Evolutionary conservation across 2,113 vertebrate genomes (phyloP).

Genomic region (Puntigrus tetrazona): DNA sequence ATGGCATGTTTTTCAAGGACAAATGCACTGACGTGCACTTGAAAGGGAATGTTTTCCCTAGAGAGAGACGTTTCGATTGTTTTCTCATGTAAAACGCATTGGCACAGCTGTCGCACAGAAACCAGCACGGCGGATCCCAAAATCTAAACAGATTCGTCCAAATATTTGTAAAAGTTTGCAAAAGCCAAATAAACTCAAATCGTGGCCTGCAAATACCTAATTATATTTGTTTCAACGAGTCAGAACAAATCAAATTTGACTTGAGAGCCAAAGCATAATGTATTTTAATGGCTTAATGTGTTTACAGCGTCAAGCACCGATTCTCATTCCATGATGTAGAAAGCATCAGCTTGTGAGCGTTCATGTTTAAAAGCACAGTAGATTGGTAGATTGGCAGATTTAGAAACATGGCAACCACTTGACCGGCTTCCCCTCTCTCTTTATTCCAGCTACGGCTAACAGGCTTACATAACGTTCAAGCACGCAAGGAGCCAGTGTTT

Average conservation of each 20-base stretch:
- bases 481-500: conserved; percentile 31
- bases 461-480: conserved; percentile 40
- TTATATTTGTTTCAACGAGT: background rate
- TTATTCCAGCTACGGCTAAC: conserved; percentile 37
- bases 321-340: conserved; percentile 17
- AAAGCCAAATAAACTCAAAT: conserved; percentile 1
- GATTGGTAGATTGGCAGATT: conserved; percentile 25
- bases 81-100: conserved; percentile 2
- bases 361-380: conserved; percentile 18
- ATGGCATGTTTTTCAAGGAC: background rate
- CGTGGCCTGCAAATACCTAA: background rate
- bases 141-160: background rate
- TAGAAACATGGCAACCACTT: conserved; percentile 49
- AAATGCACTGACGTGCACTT: background rate
- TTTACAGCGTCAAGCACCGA: background rate
- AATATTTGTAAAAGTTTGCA: background rate
- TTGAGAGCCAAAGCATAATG: background rate
- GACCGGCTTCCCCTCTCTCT: conserved; percentile 43
- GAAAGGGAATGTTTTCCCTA: too few relatives aligned
- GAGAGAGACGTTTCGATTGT: background rate
- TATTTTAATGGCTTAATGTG: conserved; percentile 14
- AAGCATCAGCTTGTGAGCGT: conserved; percentile 26
- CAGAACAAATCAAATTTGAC: conserved; percentile 19
- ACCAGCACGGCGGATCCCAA: background rate
- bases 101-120: background rate